Base-by-base conservation (phyloP, 2,797 vertebrate genomes). In the Scolopax bukidnonensis region DNA sequence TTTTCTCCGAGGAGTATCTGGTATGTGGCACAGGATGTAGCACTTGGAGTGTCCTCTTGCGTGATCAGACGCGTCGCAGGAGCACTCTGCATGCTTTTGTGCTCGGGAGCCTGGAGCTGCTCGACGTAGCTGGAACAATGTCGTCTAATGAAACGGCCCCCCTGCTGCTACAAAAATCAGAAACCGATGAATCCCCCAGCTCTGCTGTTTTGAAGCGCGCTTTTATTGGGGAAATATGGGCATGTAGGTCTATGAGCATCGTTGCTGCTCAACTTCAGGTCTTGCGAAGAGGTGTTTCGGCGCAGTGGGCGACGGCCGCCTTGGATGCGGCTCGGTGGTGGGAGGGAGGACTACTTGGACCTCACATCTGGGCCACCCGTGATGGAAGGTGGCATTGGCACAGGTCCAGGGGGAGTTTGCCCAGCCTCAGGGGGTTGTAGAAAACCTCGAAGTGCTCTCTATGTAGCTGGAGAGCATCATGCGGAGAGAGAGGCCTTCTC, bases 151-250 rank as follows among this genome's bases (percentile, higher is more conserved):
- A 94, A 95, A 90, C 13, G 12, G 90, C 75, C 67, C 76, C 61
- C 85, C 93, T 80, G 86, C 79, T 87, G 93, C 91, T 94, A 47
- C 60, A 76, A 77, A 95, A 96, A 94, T 91, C 85, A 90, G 94
- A 91, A 95, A 57, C 81, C 0, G 75, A 84, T 87, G 93, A 85
- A 75, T 89, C 57, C 45, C 33, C 61, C 47, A 40, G 75, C 68
- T 78, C 11, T 30, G 81, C 64, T 4, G 70, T 87, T 95, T 80
- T 64, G 71, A 83, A 93, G 90, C 50, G 9, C 0, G 6, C 60
- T 90, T 95, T 83, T 96, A 75, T 90, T 92, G 88, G 86, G 81
- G 90, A 87, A 81, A 57, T 71, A 60, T 0, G 38, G 92, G 43
- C 60, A 43, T 32, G 38, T 61, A 88, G 90, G 80, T 86, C 65